phyloP scores from a whole-genome alignment of 2,797 vertebrate genomes.

The Sarcoramphus papa region DNA sequence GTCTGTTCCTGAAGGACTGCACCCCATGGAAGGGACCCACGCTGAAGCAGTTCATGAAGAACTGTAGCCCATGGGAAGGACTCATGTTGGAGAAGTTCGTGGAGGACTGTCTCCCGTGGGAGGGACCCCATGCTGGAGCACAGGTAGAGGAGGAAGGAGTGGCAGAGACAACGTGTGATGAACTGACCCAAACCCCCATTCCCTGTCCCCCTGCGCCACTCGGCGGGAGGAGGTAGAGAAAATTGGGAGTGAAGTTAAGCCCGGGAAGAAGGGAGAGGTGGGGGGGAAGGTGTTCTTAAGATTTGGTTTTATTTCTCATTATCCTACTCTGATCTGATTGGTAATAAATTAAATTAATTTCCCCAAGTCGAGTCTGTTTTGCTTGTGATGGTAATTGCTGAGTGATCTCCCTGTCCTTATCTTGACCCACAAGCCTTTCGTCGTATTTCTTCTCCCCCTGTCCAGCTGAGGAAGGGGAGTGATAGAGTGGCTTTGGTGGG shows the following conservation, averaged over 20 bases:
- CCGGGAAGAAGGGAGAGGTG: not conserved
- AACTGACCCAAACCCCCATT: not conserved
- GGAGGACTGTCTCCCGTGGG: not conserved
- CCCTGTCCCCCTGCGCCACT: rapidly evolving
- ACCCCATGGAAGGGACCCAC: not conserved
- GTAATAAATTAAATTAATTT: not conserved
- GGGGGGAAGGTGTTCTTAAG: not conserved
- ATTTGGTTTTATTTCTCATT: not conserved
- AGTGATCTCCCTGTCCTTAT: too few species aligned
- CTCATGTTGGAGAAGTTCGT: too few species aligned
- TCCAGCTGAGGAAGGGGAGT: not conserved
- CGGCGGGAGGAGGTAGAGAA: not conserved
- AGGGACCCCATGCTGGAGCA: not conserved
- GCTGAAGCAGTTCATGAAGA: too few species aligned
- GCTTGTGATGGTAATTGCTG: too few species aligned
- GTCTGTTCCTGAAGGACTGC: not conserved
- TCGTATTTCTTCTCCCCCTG: too few species aligned
- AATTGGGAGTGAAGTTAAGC: not conserved
- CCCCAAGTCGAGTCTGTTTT: not conserved
- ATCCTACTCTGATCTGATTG: not conserved
- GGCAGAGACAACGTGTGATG: not conserved
- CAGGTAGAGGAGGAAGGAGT: not conserved
- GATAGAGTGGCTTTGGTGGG: not conserved
- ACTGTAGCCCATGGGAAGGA: too few species aligned
- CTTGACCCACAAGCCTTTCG: too few species aligned